These are phyloP conservation scores for Amblyornis subalaris DNA, from an alignment of 2,113 vertebrate species.

Conservation along the genomic window DNA sequence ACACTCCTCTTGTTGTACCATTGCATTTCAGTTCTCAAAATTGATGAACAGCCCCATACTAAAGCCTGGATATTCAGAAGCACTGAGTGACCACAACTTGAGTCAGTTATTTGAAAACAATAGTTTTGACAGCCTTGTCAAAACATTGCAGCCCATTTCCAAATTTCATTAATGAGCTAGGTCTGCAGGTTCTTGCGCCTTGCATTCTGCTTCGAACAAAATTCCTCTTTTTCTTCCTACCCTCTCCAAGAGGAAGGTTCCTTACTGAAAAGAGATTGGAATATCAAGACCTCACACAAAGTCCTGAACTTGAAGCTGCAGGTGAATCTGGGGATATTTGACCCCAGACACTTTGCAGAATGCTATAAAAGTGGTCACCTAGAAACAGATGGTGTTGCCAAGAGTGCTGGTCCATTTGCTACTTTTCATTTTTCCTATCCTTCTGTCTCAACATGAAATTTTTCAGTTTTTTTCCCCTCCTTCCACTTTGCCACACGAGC, in stretches of 20 bases:
- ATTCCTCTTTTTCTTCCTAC: not conserved
- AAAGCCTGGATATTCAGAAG: not conserved
- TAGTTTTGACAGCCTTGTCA: not conserved
- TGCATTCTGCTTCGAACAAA: not conserved
- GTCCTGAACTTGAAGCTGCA: not conserved
- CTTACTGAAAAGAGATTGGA: not conserved
- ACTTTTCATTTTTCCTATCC: not conserved
- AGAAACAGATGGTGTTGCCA: not conserved
- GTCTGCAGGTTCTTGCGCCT: not conserved
- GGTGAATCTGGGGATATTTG: not conserved
- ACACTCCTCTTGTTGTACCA: not conserved
- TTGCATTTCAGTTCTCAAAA: not conserved
- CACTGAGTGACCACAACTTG: not conserved
- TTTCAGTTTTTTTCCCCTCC: not conserved
- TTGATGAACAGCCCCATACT: rapidly evolving
- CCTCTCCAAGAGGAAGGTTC: rapidly evolving
- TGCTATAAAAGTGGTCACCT: not conserved
- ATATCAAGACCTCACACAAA: not conserved
- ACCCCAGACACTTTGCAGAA: not conserved
- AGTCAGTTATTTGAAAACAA: not conserved
- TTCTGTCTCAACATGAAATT: not conserved
- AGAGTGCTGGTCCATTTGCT: not conserved
- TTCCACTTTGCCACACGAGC: not conserved
- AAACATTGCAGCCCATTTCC: not conserved
- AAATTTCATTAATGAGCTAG: not conserved